phyloP scores from a whole-genome alignment of 2,113 vertebrate genomes.

The Archilochus colubris region DNA sequence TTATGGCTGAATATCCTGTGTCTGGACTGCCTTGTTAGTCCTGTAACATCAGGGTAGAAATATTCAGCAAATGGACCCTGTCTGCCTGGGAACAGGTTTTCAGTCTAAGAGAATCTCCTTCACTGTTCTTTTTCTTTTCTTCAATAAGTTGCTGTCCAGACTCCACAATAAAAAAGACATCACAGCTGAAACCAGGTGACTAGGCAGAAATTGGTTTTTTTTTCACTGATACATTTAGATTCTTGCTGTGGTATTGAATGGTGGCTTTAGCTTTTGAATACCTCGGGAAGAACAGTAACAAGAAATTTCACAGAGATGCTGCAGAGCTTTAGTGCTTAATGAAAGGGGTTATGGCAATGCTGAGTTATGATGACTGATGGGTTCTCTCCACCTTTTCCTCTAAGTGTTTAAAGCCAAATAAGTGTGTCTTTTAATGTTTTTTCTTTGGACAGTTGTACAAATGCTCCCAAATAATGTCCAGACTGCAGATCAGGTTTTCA shows the following conservation, averaged over 20 bases:
- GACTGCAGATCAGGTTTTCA: neutral
- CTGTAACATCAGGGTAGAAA: neutral
- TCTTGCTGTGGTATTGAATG: neutral
- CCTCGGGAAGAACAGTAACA: neutral
- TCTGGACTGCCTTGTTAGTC: neutral
- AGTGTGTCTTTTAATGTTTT: neutral
- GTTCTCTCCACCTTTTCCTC: neutral
- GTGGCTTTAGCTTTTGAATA: neutral
- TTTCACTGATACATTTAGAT: neutral
- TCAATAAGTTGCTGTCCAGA: neutral
- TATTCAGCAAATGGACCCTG: neutral
- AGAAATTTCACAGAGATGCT: neutral
- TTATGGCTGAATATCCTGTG: neutral
- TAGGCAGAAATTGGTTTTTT: neutral
- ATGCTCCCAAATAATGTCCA: neutral
- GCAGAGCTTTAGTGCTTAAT: neutral
- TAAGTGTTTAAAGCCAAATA: neutral
- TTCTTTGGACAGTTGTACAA: neutral
- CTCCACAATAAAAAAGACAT: neutral
- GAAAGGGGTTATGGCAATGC: neutral
- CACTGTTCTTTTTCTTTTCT: neutral
- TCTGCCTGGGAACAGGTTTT: neutral
- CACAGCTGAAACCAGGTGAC: neutral
- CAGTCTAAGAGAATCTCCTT: neutral
- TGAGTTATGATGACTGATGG: neutral